Base-by-base conservation (phyloP, 2,797 vertebrate species). In the Sternotherus odoratus region DNA sequence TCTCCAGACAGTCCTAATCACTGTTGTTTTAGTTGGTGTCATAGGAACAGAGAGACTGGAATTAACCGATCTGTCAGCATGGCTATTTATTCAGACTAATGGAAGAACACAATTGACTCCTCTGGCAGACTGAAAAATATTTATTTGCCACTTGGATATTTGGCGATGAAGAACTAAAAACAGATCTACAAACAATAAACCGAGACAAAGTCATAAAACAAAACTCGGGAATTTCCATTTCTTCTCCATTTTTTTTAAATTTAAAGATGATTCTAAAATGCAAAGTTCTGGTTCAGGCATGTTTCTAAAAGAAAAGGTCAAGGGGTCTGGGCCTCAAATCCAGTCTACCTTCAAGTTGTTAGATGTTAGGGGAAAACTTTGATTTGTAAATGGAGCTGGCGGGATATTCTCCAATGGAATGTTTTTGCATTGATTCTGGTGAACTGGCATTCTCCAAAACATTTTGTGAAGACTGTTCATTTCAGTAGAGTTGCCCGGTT, bases 391-490 rank as follows among this genome's bases (percentile, higher is more conserved):
- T 39, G 21, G 66, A 69, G 36, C n/a, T 69, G n/a, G 66, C 21
- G 39, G 66, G n/a, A 75, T 28, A 75, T 48, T 75, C 72, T 17
- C 7, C 26, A 15, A 2, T 16, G 26, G 43, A 74, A 74, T 26
- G 12, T 16, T 74, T 46, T 28, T 46, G 12, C 5, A 2, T 11
- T 66, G 43, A 43, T 43, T 43, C 43, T 43, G 43, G 43, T 43
- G 43, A 43, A 43, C 43, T 43, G 43, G 43, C 43, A 43, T 43
- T 43, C 43, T 43, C 43, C 43, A 36, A 94, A 96, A 91, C 82
- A 86, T 28, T 1, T 93, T 90, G 83, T 63, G 83, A 91, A 92
- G 86, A 79, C 48, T 82, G 88, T 77, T 94, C 74, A 87, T 75
- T 77, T 2, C 12, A 5, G 26, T 50, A 66, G 83, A 19, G 36